phyloP scores from a whole-genome alignment of 2,888 invertebrate genomes.

The Venusia cambrica region DNA sequence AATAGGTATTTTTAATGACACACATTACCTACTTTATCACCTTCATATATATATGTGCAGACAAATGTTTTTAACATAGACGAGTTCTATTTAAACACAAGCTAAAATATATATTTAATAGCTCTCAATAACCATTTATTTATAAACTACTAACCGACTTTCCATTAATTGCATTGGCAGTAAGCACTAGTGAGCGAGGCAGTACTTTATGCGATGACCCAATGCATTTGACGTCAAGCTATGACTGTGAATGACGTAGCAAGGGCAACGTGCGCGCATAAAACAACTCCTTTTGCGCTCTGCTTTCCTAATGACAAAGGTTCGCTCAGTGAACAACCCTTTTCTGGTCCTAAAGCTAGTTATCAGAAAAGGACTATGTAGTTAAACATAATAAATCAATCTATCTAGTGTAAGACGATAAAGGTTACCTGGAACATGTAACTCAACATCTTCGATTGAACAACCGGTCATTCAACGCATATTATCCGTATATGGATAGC shows the following conservation, averaged over 20 bases:
- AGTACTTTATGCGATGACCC: conserved; percentile 49
- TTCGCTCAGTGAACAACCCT: conserved; percentile 67
- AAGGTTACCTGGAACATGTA: too few species aligned
- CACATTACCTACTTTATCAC: too few species aligned
- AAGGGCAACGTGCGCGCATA: conserved; percentile 45
- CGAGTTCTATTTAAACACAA: too few species aligned
- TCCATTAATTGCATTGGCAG: background rate
- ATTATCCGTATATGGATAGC: conserved; percentile 26
- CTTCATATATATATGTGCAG: too few species aligned
- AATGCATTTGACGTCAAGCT: conserved; percentile 38
- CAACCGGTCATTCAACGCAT: conserved; percentile 20
- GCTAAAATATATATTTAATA: too few species aligned
- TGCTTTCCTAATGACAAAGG: conserved; percentile 66
- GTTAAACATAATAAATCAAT: conserved; percentile 38
- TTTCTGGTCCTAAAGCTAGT: conserved; percentile 61
- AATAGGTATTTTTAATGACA: too few species aligned
- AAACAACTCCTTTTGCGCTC: conserved; percentile 44
- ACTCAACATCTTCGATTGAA: conserved; percentile 13
- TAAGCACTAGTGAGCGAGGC: conserved; percentile 22
- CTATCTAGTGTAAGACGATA: conserved; percentile 14
- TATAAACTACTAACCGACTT: too few species aligned
- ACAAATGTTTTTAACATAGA: too few species aligned
- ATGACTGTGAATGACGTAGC: conserved; percentile 46
- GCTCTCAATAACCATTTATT: too few species aligned
- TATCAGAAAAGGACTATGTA: conserved; percentile 45